Evolutionary conservation across 37 sponge, comb jelly and placozoan species (phyloP), one percentile per base, ranked within the genome.

Genomic region (Lycopodina hypogea): DNA sequence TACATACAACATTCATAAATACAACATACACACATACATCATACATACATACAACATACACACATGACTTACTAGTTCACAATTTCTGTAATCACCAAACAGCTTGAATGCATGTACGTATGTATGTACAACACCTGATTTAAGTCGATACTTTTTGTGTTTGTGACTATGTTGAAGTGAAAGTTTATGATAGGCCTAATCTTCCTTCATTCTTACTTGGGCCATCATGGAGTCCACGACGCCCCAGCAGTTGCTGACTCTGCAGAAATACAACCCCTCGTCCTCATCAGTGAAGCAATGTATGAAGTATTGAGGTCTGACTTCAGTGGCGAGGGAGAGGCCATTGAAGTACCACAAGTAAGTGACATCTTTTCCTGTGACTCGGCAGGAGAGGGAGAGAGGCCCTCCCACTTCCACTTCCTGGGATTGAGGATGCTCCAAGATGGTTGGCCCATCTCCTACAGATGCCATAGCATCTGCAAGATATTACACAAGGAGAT

Each of bases 201-300:
- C 66, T 32, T 65, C 58, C 48, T 78, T 78, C 55, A 68, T 68
- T 68, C 32, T 12, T 2, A 78, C 56, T 8, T 78, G 79, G 24
- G 79, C 79, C 69, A 68, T 78, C 15, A 33, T 29, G 1, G 79
- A 78, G 35, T 37, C n/a, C 7, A 53, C 68, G 1, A 33, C 38
- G 17, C 79, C 79, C 33, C 41, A 35, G 21, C 33, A 3, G 34
- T 68, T 78, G 24, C 26, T 52, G 55, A 85, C 86, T 37, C 72
- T 68, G 42, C 86, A 85, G 15, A 37, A 36, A 28, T 85, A 85
- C 29, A 72, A 2, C 0, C 86, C 86, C 50, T 79, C 86, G 32
- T 85, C 86, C 45, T 85, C 86, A 19, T 85, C 86, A 64, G 86
- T 85, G 45, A 85, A 79, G 33, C 79, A 79, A 66, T 79, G 55